phyloP scores from a whole-genome alignment of 2,797 vertebrate genomes.

The Sternotherus odoratus region DNA sequence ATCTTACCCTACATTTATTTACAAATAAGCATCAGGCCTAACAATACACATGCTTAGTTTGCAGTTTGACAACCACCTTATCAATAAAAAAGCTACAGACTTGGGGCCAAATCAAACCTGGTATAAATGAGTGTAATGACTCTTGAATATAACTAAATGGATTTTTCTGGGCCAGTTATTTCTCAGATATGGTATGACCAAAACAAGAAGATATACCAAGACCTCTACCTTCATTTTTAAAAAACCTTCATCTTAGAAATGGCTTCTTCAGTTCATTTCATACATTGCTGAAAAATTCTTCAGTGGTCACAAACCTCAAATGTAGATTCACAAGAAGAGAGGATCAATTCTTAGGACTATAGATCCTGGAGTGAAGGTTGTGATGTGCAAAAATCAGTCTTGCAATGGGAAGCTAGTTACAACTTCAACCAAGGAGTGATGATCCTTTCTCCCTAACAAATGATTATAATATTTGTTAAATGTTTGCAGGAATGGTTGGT shows the following conservation, averaged over 20 bases:
- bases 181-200: no score
- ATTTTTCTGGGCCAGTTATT: no score
- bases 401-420: background rate
- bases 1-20: no score
- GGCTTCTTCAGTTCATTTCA: background rate
- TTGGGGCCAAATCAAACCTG: no score
- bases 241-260: background rate
- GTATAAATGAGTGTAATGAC: no score
- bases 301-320: background rate
- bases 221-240: background rate
- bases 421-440: background rate
- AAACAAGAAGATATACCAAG: background rate
- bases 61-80: no score
- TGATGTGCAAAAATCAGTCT: background rate
- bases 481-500: conserved; percentile 81
- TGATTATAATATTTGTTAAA: background rate
- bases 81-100: no score
- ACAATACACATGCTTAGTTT: no score
- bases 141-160: no score
- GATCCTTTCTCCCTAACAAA: background rate
- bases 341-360: background rate
- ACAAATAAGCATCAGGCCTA: no score
- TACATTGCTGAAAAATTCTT: background rate
- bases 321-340: background rate
- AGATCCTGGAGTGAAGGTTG: background rate